Evolutionary conservation across 2,888 invertebrate genomes (phyloP).

Genomic region (Neuroscelio doddi): DNA sequence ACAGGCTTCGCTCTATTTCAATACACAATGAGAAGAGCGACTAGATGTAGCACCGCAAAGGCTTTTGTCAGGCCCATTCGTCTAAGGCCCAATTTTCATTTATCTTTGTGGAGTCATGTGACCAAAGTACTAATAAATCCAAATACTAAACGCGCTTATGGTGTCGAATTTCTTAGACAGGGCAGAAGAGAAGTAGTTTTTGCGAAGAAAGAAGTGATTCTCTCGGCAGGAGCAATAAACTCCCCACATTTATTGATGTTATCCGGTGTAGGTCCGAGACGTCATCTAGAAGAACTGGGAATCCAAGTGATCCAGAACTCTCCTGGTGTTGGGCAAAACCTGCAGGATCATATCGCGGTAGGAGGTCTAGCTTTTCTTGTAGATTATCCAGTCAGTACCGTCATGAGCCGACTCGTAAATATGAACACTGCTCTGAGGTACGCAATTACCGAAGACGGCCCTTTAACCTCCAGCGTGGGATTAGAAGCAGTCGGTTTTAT

Average conservation of each 20-base stretch:
- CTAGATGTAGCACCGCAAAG: constrained; percentile 88
- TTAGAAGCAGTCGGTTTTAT: constrained; percentile 92
- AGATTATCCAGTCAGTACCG: constrained; percentile 85
- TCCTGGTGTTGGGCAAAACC: constrained; percentile 89
- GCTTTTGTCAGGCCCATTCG: constrained; percentile 88
- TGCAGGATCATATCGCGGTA: constrained; percentile 92
- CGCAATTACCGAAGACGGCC: constrained; percentile 89
- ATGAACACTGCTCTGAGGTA: constrained; percentile 87
- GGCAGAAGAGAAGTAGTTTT: constrained; percentile 77
- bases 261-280: constrained; percentile 87
- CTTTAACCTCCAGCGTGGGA: constrained; percentile 89
- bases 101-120: constrained; percentile 85
- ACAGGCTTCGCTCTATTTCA: constrained; percentile 91
- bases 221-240: constrained; percentile 92
- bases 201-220: constrained; percentile 86
- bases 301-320: constrained; percentile 83
- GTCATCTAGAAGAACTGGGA: constrained; percentile 82
- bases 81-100: constrained; percentile 85
- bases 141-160: constrained; percentile 81
- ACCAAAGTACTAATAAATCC: constrained; percentile 85
- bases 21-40: constrained; percentile 89
- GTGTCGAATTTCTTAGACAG: constrained; percentile 84
- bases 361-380: constrained; percentile 88
- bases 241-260: constrained; percentile 94
- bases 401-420: constrained; percentile 87